Evolutionary conservation across 2,888 invertebrate genomes (phyloP), one percentile per base, ranked within the genome.

Genomic region (Lithophane semibrunnea): DNA sequence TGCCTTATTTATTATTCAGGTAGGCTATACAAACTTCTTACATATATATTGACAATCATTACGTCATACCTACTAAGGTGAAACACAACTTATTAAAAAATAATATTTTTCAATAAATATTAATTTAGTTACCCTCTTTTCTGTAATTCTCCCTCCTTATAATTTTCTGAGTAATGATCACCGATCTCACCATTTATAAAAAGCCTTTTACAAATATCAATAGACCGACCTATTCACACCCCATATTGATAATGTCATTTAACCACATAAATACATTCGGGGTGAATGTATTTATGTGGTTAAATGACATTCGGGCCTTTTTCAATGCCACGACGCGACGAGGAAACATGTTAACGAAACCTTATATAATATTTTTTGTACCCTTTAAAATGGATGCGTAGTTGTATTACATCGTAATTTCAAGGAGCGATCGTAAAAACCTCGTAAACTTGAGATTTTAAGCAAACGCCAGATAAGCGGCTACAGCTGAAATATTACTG

Each of bases 371-470:
- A 13, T 58, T 29, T 63, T 37, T 49, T 44, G 52, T n/a, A 16
- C 24, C 29, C 9, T 7, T 63, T 37, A 68, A 82, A 84, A 75
- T 68, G n/a, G 29, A 18, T 47, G 24, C 37, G 58, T 69, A 65
- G 54, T 72, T 61, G 66, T 73, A 78, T 70, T 44, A 75, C 77
- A 78, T 83, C 80, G 73, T 80, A 61, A 82, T 84, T 70, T 73
- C 21, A 58, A 81, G 81, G 54, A 70, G 49, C 18, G 66, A 78
- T 86, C 86, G 75, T 88, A 84, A 88, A 75, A 75, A 13, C 16
- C 18, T 82, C 86, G 69, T 87, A 81, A 88, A 86, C 44, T 77
- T 69, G 47, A 88, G 86, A 75, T 83, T 84, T 81, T 69, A 76
- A 70, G 74, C 80, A 81, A 85, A 83, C 69, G 60, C 61, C 24